Percentiles rank a stretch among this genome's conserved stretches.
Conservation (phyloP, 2,797 vertebrate genomes). For the Paratrypauchen microcephalus region DNA sequence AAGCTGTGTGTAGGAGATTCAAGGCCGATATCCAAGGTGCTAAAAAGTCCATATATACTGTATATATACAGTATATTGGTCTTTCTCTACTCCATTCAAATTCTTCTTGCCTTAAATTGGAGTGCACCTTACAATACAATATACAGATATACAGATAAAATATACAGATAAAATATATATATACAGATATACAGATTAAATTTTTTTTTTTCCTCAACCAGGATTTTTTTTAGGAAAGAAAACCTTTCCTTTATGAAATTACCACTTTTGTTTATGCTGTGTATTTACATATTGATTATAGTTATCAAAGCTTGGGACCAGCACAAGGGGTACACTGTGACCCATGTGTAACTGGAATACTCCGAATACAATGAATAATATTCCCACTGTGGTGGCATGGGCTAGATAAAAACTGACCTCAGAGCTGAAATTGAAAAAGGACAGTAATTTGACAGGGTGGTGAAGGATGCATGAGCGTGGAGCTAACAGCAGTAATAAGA, state of each 20-base stretch:
- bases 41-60: too few relatives aligned
- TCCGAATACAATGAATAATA: constrained; percentile 6
- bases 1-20: too few relatives aligned
- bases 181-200: too few relatives aligned
- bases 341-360: background rate
- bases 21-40: too few relatives aligned
- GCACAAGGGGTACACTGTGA: background rate
- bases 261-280: background rate
- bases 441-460: constrained; percentile 4
- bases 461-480: background rate
- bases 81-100: too few relatives aligned
- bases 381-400: constrained; percentile 1
- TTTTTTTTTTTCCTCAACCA: too few relatives aligned
- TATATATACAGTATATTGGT: too few relatives aligned
- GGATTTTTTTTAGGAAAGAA: background rate
- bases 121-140: too few relatives aligned
- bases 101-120: too few relatives aligned
- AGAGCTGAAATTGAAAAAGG: constrained; percentile 10
- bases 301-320: background rate
- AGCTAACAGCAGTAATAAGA: constrained; percentile 10
- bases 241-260: constrained; percentile 1
- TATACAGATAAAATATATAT: too few relatives aligned
- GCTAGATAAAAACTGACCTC: background rate
- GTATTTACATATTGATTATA: background rate
- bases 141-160: too few relatives aligned